These are phyloP conservation scores for Leptinotarsa lineolata DNA, from an alignment of 1,140 invertebrate species.

Conservation along the genomic window DNA sequence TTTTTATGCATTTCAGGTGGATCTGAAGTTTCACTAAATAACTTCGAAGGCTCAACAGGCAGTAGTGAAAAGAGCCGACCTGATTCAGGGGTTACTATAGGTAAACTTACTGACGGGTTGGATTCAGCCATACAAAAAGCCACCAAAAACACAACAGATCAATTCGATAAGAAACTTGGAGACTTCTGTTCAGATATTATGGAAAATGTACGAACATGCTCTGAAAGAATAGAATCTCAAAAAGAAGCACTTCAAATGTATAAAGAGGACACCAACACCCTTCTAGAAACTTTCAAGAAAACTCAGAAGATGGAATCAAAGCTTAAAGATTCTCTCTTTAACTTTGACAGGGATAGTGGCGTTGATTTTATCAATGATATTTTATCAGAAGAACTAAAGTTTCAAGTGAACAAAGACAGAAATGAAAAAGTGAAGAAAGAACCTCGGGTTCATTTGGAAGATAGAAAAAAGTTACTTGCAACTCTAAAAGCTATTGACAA, in stretches of 20 bases:
- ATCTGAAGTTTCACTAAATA: slow-evolving; percentile 16
- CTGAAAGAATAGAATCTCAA: slow-evolving; percentile 58
- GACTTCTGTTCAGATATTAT: slow-evolving; percentile 59
- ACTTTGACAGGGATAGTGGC: slow-evolving; percentile 37
- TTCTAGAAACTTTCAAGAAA: slow-evolving; percentile 57
- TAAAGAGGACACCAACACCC: slow-evolving; percentile 55
- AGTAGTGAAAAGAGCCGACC: slow-evolving; percentile 25
- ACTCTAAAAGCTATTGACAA: slow-evolving; percentile 69
- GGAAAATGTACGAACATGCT: slow-evolving; percentile 58
- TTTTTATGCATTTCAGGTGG: background rate
- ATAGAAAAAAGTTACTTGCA: slow-evolving; percentile 66
- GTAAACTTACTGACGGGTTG: slow-evolving; percentile 26
- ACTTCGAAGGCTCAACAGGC: slow-evolving; percentile 6
- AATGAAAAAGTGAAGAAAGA: slow-evolving; percentile 47
- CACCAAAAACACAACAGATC: slow-evolving; percentile 29
- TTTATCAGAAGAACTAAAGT: slow-evolving; percentile 48
- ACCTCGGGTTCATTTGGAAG: slow-evolving; percentile 48
- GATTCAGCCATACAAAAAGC: slow-evolving; percentile 31
- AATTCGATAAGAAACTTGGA: slow-evolving; percentile 44
- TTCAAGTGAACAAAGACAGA: slow-evolving; percentile 44
- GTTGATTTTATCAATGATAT: slow-evolving; percentile 46
- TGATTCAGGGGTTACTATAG: slow-evolving; percentile 29
- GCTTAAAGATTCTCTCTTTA: slow-evolving; percentile 45
- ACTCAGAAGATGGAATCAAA: slow-evolving; percentile 51
- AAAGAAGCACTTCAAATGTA: slow-evolving; percentile 56